Evolutionary conservation across 2,797 vertebrate genomes (phyloP).

Genomic region (Crenuchus spilurus): DNA sequence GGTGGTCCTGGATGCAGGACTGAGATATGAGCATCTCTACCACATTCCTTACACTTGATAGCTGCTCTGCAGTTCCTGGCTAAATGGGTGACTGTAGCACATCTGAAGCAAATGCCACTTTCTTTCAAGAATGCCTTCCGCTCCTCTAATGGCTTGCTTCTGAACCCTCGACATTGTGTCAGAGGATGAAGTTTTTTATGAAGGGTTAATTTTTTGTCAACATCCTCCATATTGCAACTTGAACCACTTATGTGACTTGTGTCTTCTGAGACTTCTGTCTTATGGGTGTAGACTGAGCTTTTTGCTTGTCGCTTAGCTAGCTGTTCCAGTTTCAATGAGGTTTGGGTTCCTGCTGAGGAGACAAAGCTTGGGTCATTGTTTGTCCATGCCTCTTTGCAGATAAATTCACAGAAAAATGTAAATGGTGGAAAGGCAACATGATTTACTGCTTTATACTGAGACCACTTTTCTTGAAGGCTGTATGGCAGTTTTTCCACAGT

Average conservation of each 20-base stretch:
- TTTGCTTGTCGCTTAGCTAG: neutral
- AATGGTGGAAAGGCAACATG: neutral
- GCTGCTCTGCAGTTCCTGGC: constrained; percentile 9
- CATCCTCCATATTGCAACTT: neutral
- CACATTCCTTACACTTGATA: neutral
- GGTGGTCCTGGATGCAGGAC: constrained; percentile 14
- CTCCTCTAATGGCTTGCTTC: constrained; percentile 13
- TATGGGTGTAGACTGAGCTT: constrained; percentile 4
- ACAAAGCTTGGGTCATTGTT: neutral
- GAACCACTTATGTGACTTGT: neutral
- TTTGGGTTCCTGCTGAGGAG: neutral
- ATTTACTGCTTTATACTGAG: neutral
- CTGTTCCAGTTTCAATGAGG: neutral
- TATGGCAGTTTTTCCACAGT: neutral
- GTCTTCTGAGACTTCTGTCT: neutral
- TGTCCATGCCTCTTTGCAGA: neutral
- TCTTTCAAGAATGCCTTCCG: constrained; percentile 12
- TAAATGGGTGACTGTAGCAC: neutral
- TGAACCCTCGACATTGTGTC: constrained; percentile 20
- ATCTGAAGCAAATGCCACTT: constrained; percentile 11
- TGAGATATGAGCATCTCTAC: constrained; percentile 7
- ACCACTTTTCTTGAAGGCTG: neutral
- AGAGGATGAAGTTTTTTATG: constrained; percentile 30
- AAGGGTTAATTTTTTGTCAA: neutral
- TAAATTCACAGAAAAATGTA: neutral